A percentile compares a stretch with the other conserved stretches of the same genome.
These are phyloP conservation scores for Cyprichromis sp. DNA, from an alignment of 2,113 vertebrate genomes.

Conservation along the genomic window DNA sequence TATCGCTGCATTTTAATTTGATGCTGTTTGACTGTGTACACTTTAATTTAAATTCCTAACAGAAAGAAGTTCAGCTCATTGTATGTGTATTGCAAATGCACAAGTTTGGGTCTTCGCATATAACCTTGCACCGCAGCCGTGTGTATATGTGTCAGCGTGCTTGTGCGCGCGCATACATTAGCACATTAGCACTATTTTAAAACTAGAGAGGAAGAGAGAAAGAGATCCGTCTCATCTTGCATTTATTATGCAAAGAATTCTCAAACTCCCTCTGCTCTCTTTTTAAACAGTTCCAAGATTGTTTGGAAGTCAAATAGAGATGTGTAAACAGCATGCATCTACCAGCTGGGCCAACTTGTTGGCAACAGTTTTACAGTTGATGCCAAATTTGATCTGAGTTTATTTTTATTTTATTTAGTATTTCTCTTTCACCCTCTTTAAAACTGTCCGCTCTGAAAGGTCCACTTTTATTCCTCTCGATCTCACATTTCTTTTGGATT, in stretches of 20 bases:
- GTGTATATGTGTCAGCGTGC: neutral
- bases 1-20: slow-evolving; percentile 53
- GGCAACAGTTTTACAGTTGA: slow-evolving; percentile 3
- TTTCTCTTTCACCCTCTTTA: neutral
- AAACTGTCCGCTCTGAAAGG: neutral
- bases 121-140: neutral
- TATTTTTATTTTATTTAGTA: slow-evolving; percentile 6
- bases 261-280: slow-evolving; percentile 28
- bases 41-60: slow-evolving; percentile 38
- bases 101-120: slow-evolving; percentile 24
- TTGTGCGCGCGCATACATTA: neutral
- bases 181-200: slow-evolving; percentile 5
- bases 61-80: slow-evolving; percentile 9
- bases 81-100: slow-evolving; percentile 17
- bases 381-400: slow-evolving; percentile 24
- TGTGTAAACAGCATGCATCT: slow-evolving; percentile 44
- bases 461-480: neutral
- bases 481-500: neutral
- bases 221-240: slow-evolving; percentile 1
- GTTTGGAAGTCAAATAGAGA: slow-evolving; percentile 57
- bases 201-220: neutral
- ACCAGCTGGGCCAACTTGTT: slow-evolving; percentile 35
- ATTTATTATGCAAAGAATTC: slow-evolving; percentile 49
- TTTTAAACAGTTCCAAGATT: slow-evolving; percentile 51
- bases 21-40: slow-evolving; percentile 38